Conservation (phyloP, 92 coral and sea anemone species). For the Paramuricea clavata region DNA sequence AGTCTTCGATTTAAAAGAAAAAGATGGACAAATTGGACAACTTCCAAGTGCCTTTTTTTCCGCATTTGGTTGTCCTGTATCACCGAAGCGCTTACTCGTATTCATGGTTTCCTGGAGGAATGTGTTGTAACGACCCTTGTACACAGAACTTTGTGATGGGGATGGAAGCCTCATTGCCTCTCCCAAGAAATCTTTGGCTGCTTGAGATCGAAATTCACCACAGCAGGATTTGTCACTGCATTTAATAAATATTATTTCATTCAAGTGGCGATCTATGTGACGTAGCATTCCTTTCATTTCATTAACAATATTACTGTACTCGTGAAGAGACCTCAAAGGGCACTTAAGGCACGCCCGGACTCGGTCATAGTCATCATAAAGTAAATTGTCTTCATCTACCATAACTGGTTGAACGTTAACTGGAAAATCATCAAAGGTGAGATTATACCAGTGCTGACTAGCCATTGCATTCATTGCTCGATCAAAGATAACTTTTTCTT, state of each 20-base stretch:
- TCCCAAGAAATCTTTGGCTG: constrained; percentile 19
- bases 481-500: constrained; percentile 54
- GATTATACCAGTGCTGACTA: constrained; percentile 40
- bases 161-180: constrained; percentile 19
- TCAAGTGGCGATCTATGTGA: constrained; percentile 40
- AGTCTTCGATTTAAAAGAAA: constrained; percentile 28
- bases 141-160: constrained; percentile 7
- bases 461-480: constrained; percentile 50
- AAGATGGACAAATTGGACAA: constrained; percentile 18
- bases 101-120: constrained; percentile 5
- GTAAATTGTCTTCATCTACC: constrained; percentile 26
- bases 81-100: constrained; percentile 3
- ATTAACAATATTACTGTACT: constrained; percentile 22
- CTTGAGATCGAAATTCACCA: constrained; percentile 20
- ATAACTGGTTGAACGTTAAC: constrained; percentile 41
- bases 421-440: constrained; percentile 44
- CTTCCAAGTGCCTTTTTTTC: constrained; percentile 25
- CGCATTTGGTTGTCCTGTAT: constrained; percentile 20
- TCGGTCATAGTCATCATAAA: constrained; percentile 32
- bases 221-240: constrained; percentile 13
- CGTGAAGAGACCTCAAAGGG: constrained; percentile 36
- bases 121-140: constrained; percentile 17
- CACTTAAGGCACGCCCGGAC: constrained; percentile 39
- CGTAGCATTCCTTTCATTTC: constrained; percentile 23
- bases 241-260: constrained; percentile 5